Conservation (phyloP, 2,888 invertebrate genomes). For the Boloria selene region DNA sequence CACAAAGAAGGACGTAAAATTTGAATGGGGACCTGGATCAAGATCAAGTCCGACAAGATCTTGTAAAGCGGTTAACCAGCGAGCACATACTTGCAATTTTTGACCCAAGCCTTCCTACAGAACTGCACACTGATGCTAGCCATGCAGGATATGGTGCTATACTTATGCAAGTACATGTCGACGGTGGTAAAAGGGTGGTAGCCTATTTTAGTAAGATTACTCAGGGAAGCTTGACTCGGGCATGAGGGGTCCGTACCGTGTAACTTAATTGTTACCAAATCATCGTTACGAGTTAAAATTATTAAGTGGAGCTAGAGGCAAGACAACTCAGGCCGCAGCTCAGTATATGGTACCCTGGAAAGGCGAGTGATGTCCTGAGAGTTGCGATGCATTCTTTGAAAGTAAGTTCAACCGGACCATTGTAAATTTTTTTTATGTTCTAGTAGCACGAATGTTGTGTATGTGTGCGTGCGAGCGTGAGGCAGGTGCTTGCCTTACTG, state of each 20-base stretch:
- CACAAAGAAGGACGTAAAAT: slow-evolving; percentile 30
- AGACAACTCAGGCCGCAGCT: slow-evolving; percentile 38
- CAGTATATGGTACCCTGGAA: slow-evolving; percentile 39
- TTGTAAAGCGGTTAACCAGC: neutral
- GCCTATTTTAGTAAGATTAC: too few species aligned
- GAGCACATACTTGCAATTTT: neutral
- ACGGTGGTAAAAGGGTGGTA: too few species aligned
- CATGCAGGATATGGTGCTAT: too few species aligned
- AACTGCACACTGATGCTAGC: too few species aligned
- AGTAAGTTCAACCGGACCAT: too few species aligned
- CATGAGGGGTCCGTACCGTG: slow-evolving; percentile 40
- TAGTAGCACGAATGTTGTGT: too few species aligned
- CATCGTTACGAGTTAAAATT: neutral
- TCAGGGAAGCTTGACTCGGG: slow-evolving; percentile 39
- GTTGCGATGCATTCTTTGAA: slow-evolving; percentile 14
- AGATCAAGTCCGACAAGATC: neutral
- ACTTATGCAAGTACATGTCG: too few species aligned
- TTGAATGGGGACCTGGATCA: slow-evolving; percentile 21
- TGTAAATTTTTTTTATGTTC: too few species aligned
- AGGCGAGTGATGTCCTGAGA: slow-evolving; percentile 37
- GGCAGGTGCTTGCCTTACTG: too few species aligned
- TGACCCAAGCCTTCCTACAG: too few species aligned
- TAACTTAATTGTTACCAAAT: neutral
- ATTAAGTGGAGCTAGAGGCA: slow-evolving; percentile 25
- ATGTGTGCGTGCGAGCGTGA: too few species aligned